Base-by-base conservation (phyloP, 2,888 invertebrate species). In the Ferrisia virgata region DNA sequence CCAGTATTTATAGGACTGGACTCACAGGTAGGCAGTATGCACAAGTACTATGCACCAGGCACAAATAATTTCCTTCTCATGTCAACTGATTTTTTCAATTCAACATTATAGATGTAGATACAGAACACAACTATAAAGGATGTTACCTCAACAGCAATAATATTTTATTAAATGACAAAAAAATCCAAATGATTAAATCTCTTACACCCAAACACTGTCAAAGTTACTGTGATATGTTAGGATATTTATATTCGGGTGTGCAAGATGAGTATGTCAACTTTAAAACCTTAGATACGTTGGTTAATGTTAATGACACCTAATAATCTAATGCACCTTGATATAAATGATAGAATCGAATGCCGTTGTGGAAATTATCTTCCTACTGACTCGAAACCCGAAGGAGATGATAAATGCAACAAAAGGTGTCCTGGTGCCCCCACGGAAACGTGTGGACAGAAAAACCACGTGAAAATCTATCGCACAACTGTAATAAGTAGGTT, bases 1-100 rank as follows among this genome's bases (percentile, higher is more conserved):
- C 86, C 39, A 85, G 86, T 39, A 85, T 86, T 28, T 86, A 86
- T 84, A 84, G 84, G n/a, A 86, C 86, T 82, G 87, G 86, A 83
- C 39, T 85, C 36, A 15, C 36, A 2, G 85, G 85, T 85, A 79
- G 1, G 28, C 11, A 25, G 9, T 43, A 15, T 43, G 11, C 39
- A 39, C n/a, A n/a, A n/a, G n/a, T n/a, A n/a, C n/a, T 36, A 36
- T 15, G 25, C 3, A 72, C 6, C 9, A 6, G 8, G 4, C 13
- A 43, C 11, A 43, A 13, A 43, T 2, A 43, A 43, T 8, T 9
- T 43, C 15, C 13, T 43, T 36, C 36, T 36, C 4, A 36, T 13
- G 43, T 15, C 8, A 15, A 15, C 39, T 39, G 11, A 5, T 39
- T 39, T 8, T 11, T 8, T 39, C 11, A 11, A 39, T 39, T 39